A percentile compares a stretch with the other conserved stretches of the same genome.
phyloP scores from a whole-genome alignment of 92 coral and sea anemone genomes.

The Galaxea fascicularis region DNA sequence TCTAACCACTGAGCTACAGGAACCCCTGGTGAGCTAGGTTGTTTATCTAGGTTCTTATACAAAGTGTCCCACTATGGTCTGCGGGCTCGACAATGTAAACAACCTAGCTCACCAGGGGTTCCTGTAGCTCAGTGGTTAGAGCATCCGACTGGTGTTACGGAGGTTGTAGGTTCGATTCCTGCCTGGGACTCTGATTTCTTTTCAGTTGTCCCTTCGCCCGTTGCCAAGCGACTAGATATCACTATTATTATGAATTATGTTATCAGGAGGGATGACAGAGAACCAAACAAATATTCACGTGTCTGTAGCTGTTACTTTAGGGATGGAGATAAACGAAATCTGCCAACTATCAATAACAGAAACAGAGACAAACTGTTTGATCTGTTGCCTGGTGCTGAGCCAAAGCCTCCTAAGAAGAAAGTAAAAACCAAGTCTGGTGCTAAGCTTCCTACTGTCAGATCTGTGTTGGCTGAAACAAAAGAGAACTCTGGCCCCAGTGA shows the following conservation, averaged over 20 bases:
- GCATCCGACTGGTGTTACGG: too few species aligned
- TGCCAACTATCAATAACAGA: conserved; percentile 47
- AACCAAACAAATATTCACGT: conserved; percentile 36
- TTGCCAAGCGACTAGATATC: too few species aligned
- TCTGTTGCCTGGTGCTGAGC: conserved; percentile 30
- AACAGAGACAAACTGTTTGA: conserved; percentile 43
- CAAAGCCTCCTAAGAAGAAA: conserved; percentile 7
- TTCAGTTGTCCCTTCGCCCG: too few species aligned
- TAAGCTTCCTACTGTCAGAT: conserved; percentile 1
- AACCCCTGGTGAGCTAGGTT: too few species aligned
- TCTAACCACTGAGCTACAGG: too few species aligned
- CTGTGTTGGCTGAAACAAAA: not conserved
- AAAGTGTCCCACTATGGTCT: too few species aligned
- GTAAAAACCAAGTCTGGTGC: conserved; percentile 1
- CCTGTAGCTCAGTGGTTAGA: too few species aligned
- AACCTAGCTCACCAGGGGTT: too few species aligned
- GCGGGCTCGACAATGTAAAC: too few species aligned
- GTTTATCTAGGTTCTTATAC: too few species aligned
- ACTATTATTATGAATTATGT: conserved; percentile 12
- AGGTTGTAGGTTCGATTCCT: too few species aligned
- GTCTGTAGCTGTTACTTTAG: conserved; percentile 40
- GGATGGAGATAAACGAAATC: conserved; percentile 37
- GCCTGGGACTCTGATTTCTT: too few species aligned
- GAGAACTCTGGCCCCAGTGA: conserved; percentile 11
- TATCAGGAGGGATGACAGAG: conserved; percentile 49